phyloP scores from a whole-genome alignment of 2,797 vertebrate species.

The Kryptopterus vitreolus region DNA sequence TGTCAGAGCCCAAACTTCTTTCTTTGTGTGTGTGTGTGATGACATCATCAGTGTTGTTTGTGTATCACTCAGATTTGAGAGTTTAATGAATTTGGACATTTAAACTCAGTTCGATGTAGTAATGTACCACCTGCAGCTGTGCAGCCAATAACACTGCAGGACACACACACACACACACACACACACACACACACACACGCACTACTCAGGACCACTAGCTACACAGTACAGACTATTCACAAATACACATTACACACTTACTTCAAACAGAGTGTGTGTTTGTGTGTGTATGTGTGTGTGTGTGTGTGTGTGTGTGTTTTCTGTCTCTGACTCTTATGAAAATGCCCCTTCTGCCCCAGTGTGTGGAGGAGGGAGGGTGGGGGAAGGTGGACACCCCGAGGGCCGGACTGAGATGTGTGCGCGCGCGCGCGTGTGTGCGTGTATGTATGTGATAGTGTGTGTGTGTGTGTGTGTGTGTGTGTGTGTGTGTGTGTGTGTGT shows the following conservation, averaged over 20 bases:
- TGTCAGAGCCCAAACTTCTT: no score
- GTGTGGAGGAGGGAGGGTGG: conserved; percentile 50
- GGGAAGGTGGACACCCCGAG: conserved; percentile 58
- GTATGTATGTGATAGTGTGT: background rate
- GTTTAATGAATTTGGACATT: conserved; percentile 66
- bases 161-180: background rate
- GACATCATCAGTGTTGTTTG: background rate
- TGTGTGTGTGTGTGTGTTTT: background rate
- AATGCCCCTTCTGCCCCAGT: conserved; percentile 64
- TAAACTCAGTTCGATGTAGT: conserved; percentile 66
- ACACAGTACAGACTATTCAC: background rate
- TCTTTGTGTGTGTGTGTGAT: background rate
- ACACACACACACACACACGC: conserved; percentile 12
- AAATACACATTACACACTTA: background rate
- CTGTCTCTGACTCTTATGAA: conserved; percentile 61
- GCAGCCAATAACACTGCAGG: conserved; percentile 54
- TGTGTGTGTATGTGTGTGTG: background rate
- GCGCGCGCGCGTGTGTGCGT: background rate
- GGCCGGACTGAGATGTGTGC: conserved; percentile 52
- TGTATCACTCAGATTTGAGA: conserved; percentile 4
- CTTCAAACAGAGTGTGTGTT: background rate
- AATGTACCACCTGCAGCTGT: conserved; percentile 62
- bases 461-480: conserved; percentile 9
- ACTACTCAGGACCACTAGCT: background rate
- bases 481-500: background rate